Base-by-base conservation (phyloP, 2,113 vertebrate species). In the Gadus chalcogrammus region DNA sequence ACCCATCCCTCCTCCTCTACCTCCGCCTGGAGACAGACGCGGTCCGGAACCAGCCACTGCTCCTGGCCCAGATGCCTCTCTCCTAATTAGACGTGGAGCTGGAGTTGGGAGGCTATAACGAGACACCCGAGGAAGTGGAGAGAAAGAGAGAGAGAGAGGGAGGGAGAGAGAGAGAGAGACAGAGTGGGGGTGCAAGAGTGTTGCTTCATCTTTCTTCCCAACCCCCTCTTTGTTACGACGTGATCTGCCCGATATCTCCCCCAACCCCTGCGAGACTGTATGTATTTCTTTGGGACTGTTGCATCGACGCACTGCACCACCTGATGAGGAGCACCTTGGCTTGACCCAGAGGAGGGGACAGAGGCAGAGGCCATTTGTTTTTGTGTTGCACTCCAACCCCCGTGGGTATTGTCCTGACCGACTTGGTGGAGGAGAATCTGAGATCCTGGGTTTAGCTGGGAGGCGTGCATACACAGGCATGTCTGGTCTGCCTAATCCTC, bases 261-360 rank as follows among this genome's bases (percentile, higher is more conserved):
- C 61, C 22, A 42, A 12, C 13, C n/a, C 16, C 61, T 55, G 58
- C n/a, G 3, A 56, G 59, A 22, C 59, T 59, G 56, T n/a, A 20
- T 7, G n/a, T 77, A 77, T 73, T 76, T 73, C 76, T 48, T 70
- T 75, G 61, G n/a, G 78, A 38, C 81, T 82, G 79, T 84, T 86
- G 78, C 83, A 64, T 76, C 85, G 88, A 84, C 87, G 81, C 88
- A 88, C 81, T 87, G 88, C 89, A 85, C 88, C 88, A 89, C 86
- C 88, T 85, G 84, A 88, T 78, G 83, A 65, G 79, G 74, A 53
- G 73, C 71, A 65, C 15, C 15, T 71, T 58, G 77, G 22, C 68
- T 68, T 72, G 66, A 73, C 78, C 58, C 65, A 11, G 16, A 22
- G 59, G 52, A 20, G 22, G 52, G 42, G 5, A 22, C 27, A 3